Base-by-base conservation (phyloP, 2,113 vertebrate genomes). In the Trogon melanurus region DNA sequence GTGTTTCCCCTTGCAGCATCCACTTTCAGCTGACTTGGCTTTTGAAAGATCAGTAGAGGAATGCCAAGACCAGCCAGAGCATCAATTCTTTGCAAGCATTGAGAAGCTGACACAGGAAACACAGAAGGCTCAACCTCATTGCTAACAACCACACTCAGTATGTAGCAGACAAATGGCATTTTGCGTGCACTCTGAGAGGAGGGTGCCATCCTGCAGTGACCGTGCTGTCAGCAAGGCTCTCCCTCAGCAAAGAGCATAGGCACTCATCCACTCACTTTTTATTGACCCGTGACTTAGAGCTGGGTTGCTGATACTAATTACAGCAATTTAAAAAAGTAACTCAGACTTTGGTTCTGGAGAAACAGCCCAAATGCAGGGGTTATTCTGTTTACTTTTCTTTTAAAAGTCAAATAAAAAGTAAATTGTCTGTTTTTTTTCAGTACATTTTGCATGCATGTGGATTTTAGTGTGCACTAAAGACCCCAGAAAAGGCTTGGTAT, bases 181-280 rank as follows among this genome's bases (percentile, higher is more conserved):
- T 72, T 57, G 48, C 1, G 0, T 14, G 44, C 12, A 5, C 13
- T 44, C 13, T 2, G 0, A 62, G 69, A 60, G 29, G 17, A 56
- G 23, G 48, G 29, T 0, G 3, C 18, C 16, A 11, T 41, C 21
- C 89, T 48, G 20, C 44, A 67, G 47, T 0, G 1, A 38, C 21
- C 0, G 0, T 32, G 21, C 47, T 62, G 17, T 6, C 75, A 78
- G 58, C 32, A 34, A 57, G 25, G 15, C 27, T 29, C 51, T 38
- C 29, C 45, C 36, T 47, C 13, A 79, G 36, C 21, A 74, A 69
- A 71, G 18, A 19, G 29, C 25, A 61, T 23, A n/a, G 27, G 11
- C 64, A 61, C 20, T 32, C 6, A 7, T 29, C 50, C 48, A 7
- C 64, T 57, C 25, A 13, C 16, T 53, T 78, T 44, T 58, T 82